phyloP scores from a whole-genome alignment of 2,113 vertebrate genomes.

The Podilymbus podiceps region DNA sequence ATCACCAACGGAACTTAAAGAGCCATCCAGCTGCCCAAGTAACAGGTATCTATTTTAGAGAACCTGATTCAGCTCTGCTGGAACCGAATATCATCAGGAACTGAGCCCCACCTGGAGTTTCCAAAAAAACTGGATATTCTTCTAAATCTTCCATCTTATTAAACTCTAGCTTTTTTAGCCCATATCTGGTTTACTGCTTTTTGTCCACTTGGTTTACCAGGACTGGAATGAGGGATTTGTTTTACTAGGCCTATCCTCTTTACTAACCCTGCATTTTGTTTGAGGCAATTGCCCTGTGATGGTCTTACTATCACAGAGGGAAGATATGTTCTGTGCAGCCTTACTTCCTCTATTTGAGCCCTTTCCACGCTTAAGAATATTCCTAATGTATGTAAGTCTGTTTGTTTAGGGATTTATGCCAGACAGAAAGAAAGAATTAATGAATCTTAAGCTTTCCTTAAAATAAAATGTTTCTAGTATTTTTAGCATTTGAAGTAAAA shows the following conservation, averaged over 20 bases:
- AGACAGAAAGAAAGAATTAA: background rate
- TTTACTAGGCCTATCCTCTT: background rate
- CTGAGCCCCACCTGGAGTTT: background rate
- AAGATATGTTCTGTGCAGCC: background rate
- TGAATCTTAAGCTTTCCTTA: background rate
- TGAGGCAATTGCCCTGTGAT: background rate
- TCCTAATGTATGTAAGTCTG: background rate
- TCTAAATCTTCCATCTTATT: background rate
- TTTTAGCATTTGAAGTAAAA: background rate
- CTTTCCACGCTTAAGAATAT: background rate
- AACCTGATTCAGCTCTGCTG: background rate
- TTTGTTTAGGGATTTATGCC: background rate
- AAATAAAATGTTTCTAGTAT: background rate
- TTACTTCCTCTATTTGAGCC: background rate
- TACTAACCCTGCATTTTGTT: background rate
- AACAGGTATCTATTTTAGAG: background rate
- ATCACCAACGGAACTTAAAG: background rate
- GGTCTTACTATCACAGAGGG: background rate
- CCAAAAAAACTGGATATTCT: background rate
- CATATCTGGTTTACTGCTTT: background rate
- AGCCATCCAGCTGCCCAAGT: background rate
- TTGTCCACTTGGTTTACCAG: background rate
- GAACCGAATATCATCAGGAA: background rate
- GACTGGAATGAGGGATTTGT: background rate
- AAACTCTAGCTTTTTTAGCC: background rate